Conservation (phyloP, 2,888 invertebrate species). For the Metacarcinus magister region DNA sequence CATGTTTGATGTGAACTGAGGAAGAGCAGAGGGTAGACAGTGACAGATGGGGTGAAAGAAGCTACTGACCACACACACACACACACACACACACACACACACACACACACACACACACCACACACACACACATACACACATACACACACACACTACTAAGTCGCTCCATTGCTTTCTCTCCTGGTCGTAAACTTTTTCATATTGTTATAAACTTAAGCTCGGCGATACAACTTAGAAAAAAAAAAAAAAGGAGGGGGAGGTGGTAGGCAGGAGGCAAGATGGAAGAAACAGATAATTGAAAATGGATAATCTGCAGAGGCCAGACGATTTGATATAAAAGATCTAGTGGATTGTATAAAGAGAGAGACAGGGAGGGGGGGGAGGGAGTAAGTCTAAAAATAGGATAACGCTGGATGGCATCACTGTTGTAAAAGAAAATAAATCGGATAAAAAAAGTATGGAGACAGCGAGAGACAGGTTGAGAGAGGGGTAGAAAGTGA, state of each 20-base stretch:
- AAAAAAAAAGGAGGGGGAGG: background rate
- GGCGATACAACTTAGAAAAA: background rate
- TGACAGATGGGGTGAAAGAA: background rate
- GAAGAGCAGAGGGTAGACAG: background rate
- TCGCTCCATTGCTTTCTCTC: background rate
- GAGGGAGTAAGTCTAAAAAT: background rate
- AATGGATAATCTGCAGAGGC: background rate
- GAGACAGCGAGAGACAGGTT: background rate
- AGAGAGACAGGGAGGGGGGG: background rate
- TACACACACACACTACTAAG: no score
- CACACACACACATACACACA: no score
- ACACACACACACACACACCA: slow-evolving; percentile 58
- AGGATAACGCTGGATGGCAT: background rate
- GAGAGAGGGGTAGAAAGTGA: background rate
- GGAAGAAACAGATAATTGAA: slow-evolving; percentile 20
- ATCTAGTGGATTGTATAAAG: background rate
- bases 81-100: slow-evolving; percentile 47
- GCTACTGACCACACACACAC: no score
- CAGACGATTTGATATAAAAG: background rate
- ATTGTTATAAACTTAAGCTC: slow-evolving; percentile 58
- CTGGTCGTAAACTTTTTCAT: slow-evolving; percentile 50
- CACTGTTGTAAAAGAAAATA: background rate
- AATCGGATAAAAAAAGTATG: background rate
- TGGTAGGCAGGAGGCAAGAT: background rate
- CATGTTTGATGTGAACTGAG: background rate